Evolutionary conservation across 2,113 vertebrate genomes (phyloP).

Genomic region (Microtus oregoni): DNA sequence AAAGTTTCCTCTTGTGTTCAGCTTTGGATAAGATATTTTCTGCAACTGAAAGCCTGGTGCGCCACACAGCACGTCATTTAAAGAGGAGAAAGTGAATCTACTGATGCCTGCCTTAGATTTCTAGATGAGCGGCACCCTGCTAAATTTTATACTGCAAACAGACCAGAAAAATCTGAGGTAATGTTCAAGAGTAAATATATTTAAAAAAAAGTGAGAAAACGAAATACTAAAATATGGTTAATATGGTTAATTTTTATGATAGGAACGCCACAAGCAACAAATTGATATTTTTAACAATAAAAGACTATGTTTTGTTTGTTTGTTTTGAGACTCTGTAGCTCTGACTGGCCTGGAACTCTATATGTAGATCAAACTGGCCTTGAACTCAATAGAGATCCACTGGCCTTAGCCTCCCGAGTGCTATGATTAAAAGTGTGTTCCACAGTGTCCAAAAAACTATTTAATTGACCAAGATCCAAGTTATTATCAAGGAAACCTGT

Average conservation of each 20-base stretch:
- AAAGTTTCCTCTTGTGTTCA: constrained; percentile 58
- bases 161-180: constrained; percentile 13
- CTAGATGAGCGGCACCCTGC: not conserved
- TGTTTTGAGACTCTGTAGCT: not conserved
- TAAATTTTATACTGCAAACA: constrained; percentile 56
- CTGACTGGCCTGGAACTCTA: not conserved
- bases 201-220: not conserved
- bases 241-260: constrained; percentile 16
- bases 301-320: not conserved
- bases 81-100: constrained; percentile 60
- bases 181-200: constrained; percentile 9
- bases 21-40: constrained; percentile 62
- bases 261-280: constrained; percentile 13
- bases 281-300: constrained; percentile 18
- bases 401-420: not conserved
- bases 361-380: not conserved
- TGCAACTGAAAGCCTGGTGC: constrained; percentile 52
- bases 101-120: not conserved
- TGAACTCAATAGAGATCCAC: not conserved
- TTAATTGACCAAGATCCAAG: constrained; percentile 30
- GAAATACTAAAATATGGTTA: constrained; percentile 24
- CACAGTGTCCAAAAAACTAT: not conserved
- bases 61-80: constrained; percentile 67
- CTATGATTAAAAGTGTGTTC: not conserved
- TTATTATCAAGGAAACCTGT: constrained; percentile 19